Conservation (phyloP, 2,888 invertebrate species). For the Ichneumon xanthorius region DNA sequence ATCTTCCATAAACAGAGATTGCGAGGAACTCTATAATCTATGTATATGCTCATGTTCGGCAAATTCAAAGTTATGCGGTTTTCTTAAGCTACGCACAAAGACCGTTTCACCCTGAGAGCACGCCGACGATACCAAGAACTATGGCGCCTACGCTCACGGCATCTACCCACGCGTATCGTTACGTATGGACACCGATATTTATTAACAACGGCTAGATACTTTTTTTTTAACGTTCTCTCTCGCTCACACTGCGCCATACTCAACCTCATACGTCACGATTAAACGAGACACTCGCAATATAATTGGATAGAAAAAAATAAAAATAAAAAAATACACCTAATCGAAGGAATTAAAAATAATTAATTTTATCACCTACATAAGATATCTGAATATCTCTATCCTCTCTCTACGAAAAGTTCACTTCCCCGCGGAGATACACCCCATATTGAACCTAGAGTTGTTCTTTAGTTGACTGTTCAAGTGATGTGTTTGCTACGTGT, state of each 20-base stretch:
- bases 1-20: no score
- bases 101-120: constrained; percentile 20
- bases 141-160: constrained; percentile 54
- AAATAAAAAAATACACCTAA: background rate
- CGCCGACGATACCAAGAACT: constrained; percentile 28
- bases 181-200: constrained; percentile 62
- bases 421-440: constrained; percentile 33
- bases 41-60: no score
- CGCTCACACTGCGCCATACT: background rate
- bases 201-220: background rate
- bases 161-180: constrained; percentile 60
- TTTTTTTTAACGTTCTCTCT: background rate
- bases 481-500: background rate
- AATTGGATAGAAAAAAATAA: constrained; percentile 44
- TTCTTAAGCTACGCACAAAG: constrained; percentile 15
- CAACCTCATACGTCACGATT: constrained; percentile 29
- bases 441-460: background rate
- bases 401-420: constrained; percentile 48
- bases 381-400: constrained; percentile 52
- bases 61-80: no score
- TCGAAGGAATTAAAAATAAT: constrained; percentile 44
- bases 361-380: constrained; percentile 43
- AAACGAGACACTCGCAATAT: constrained; percentile 59
- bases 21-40: no score
- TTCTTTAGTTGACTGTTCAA: background rate